Base-by-base conservation (phyloP, 2,888 invertebrate species). In the Timema podura region DNA sequence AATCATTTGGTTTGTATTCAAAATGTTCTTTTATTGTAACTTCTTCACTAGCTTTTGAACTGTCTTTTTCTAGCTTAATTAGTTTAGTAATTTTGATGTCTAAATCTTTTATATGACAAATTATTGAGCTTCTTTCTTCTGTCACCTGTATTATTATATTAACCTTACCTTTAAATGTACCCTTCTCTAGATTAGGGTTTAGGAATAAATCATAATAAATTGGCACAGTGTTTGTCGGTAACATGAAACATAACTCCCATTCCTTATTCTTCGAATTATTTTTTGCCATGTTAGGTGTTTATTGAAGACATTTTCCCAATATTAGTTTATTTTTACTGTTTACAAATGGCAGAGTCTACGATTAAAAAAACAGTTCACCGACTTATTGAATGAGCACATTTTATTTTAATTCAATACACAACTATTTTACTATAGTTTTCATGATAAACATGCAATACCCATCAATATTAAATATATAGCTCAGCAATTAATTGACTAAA, bases 121-220 rank as follows among this genome's bases (percentile, higher is more conserved):
- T 81, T 71, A 87, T 82, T 73, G 80, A 82, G 13, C 80, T 78
- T 45, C 82, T 81, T 5, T 79, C 79, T 44, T 81, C 80, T 6
- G 78, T 73, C 2, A 87, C 79, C 68, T 83, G 79, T 64, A 87
- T 76, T 5, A 81, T 80, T 57, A 88, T 86, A 57, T 82, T 84
- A 0, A 87, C 86, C 65, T 82, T 82, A 13, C 91, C 91, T 10
- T 79, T 78, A 76, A 87, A 90, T 0, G 81, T 83, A 49, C 87
- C 87, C n/a, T 80, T 80, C 13, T 81, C 80, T 66, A 92, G 82
- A 77, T 90, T 83, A 0, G 91, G 91, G 69, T 86, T 82, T 68
- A 91, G 79, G 15, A 82, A 84, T 6, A 92, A 78, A 68, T 89
- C 86, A 77, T 92, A 92, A 71, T 85, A 85, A 5, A 83, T 73